phyloP scores from a whole-genome alignment of 2,888 invertebrate species.

The Drosophila borborema region DNA sequence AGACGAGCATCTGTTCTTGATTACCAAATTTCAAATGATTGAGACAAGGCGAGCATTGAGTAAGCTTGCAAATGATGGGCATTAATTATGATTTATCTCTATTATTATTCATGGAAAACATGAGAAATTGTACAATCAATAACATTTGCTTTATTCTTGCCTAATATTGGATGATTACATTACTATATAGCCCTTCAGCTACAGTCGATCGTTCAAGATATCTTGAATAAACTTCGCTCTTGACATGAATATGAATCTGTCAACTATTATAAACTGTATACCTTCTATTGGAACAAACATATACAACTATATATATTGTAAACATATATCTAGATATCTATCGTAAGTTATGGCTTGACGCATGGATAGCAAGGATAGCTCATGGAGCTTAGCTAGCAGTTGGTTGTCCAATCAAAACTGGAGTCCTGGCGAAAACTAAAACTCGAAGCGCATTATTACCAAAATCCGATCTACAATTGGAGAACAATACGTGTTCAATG shows the following conservation, averaged over 20 bases:
- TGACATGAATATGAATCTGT: not conserved
- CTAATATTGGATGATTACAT: not conserved
- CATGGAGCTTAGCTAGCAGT: not conserved
- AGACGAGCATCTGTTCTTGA: not conserved
- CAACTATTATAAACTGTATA: not conserved
- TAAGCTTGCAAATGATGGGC: not conserved
- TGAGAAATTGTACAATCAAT: no score
- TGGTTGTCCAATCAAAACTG: conserved; percentile 2
- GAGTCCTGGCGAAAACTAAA: not conserved
- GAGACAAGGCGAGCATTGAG: not conserved
- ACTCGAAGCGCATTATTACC: conserved; percentile 2
- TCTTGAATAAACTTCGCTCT: not conserved
- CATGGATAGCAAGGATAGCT: not conserved
- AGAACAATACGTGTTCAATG: conserved; percentile 42
- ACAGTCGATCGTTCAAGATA: not conserved
- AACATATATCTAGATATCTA: not conserved
- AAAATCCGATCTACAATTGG: conserved; percentile 15
- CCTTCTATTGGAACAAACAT: not conserved
- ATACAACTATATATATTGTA: not conserved
- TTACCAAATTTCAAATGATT: not conserved
- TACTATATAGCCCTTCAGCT: no score
- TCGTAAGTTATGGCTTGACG: not conserved
- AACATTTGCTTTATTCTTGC: not conserved
- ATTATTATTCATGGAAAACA: no score
- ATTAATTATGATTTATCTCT: no score